Conservation (phyloP, 2,113 vertebrate genomes). For the Taxidea taxus region DNA sequence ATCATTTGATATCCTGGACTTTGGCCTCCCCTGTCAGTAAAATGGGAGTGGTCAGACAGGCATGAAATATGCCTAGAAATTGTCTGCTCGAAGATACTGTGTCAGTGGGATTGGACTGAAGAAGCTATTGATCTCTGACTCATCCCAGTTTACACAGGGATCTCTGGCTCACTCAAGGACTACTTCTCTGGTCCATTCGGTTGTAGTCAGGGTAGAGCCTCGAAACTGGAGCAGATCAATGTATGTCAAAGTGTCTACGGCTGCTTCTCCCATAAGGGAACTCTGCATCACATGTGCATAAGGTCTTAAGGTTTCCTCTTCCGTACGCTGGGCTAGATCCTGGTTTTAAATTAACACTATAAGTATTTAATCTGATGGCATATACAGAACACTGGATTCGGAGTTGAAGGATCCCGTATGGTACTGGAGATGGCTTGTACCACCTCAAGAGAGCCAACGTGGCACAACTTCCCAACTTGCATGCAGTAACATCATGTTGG, state of each 20-base stretch:
- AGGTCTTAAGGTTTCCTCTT: neutral
- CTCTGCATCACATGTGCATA: neutral
- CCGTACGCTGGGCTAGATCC: neutral
- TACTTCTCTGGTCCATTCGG: neutral
- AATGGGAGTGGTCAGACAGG: neutral
- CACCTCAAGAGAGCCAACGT: neutral
- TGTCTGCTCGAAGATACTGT: neutral
- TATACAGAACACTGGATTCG: neutral
- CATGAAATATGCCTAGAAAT: neutral
- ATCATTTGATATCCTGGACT: neutral
- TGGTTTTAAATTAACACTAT: neutral
- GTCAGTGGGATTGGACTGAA: neutral
- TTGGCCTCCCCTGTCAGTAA: neutral
- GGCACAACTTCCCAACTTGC: neutral
- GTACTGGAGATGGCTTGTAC: neutral
- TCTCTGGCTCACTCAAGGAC: neutral
- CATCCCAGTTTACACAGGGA: neutral
- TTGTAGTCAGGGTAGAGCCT: neutral
- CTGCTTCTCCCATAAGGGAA: neutral
- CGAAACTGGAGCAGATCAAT: neutral
- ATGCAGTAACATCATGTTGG: neutral
- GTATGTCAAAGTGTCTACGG: neutral
- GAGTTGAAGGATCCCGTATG: neutral
- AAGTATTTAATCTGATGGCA: neutral
- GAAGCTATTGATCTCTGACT: neutral